Base-by-base conservation (phyloP, 2,113 vertebrate species). In the Proteles cristata region DNA sequence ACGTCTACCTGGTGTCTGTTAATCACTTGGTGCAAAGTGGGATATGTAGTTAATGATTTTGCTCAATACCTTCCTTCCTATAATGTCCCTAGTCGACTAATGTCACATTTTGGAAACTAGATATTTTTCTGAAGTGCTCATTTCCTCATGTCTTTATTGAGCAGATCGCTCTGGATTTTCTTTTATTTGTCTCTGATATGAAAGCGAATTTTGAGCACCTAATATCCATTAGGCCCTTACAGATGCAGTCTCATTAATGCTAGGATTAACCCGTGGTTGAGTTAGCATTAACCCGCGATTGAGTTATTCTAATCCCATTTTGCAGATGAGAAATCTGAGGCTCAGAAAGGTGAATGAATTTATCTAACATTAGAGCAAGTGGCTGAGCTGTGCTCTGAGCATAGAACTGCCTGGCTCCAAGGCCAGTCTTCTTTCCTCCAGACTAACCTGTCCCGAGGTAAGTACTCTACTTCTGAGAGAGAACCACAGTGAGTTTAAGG, bases 121-220 rank as follows among this genome's bases (percentile, higher is more conserved):
- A 0, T 58, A 23, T 73, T 88, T 94, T 90, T 94, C 87, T 87
- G n/a, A 88, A 90, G 50, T 58, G 35, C 25, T 89, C 50, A 19
- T 69, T 84, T 90, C 55, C 31, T 87, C 90, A 73, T 88, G 33
- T 11, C 48, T 81, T 81, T 76, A 73, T 65, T 88, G 90, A 84
- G 43, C 82, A 97, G 69, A 74, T 79, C 45, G 35, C 53, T 76
- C 77, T 66, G 21, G 39, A 58, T 63, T 73, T 90, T 73, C 80
- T 87, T 15, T 50, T 71, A 53, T 48, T 76, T 66, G 9, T 39
- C 48, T 55, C 25, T 35, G 55, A 26, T 33, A 63, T 50, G 12
- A 82, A 94, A 80, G 14, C 81, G 23, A 25, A 17, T 48, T 85
- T 25, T 61, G 25, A 61, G 12, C 17, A 8, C 25, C 15, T 26